Evolutionary conservation across 2,888 invertebrate species (phyloP), one percentile per base, ranked within the genome.

Genomic region (Aphidius colemani): DNA sequence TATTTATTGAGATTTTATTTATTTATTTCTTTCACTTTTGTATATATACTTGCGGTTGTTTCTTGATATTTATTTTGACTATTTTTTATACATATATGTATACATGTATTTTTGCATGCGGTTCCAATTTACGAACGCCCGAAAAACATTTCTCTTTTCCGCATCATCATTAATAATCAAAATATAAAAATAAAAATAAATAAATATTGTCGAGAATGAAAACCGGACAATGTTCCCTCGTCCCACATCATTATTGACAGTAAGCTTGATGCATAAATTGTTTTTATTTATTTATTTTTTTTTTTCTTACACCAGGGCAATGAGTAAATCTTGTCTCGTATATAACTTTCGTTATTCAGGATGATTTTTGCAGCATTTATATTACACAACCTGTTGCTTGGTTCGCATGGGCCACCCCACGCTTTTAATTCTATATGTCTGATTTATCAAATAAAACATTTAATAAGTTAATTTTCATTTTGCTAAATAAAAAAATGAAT

Each of bases 301-400:
- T 30, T 18, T 39, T 39, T 40, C 39, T 46, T 11, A n/a, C n/a
- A 50, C 7, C 11, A 44, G 11, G 39, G 44, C 45, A 39, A 39
- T 39, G 11, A 59, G 44, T 58, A 48, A 8, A 13, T 7, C 45
- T 68, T 68, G 64, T 64, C 61, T 57, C 61, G 61, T 61, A n/a
- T n/a, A 18, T 18, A 68, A 68, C 68, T 68, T 68, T 68, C 68
- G 61, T 68, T 68, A 64, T 65, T 65, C 59, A 59, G 46, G 60
- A 48, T 59, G 65, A 51, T 57, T 51, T 51, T 51, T 3, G 3
- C 30, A 30, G 1, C 67, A 59, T 53, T 46, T 43, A 13, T 13
- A 51, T 68, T 68, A 61, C 61, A 63, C 60, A 68, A 68, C 53
- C 60, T 53, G 63, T 63, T 62, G 67, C 58, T 63, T 53, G 57